Evolutionary conservation across 2,113 vertebrate genomes (phyloP).

Genomic region (Xiphophorus couchianus): DNA sequence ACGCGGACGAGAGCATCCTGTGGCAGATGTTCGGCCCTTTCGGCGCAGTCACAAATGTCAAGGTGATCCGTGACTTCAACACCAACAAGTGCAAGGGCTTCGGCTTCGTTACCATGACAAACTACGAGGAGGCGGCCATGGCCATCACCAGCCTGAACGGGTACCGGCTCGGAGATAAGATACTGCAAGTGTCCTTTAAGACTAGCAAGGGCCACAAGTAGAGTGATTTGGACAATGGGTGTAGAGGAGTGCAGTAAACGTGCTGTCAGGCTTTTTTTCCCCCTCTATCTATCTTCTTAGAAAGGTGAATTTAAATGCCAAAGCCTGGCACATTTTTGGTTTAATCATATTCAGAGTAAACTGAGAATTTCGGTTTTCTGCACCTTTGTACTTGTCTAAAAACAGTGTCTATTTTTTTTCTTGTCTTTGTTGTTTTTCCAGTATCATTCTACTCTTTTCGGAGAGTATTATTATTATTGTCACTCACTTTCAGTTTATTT

Average conservation of each 20-base stretch:
- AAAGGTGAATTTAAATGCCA: conserved; percentile 42
- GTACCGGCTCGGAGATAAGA: conserved; percentile 98
- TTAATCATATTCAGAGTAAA: conserved; percentile 81
- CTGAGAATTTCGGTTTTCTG: conserved; percentile 85
- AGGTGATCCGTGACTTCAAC: conserved; percentile 99
- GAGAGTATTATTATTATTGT: conserved; percentile 72
- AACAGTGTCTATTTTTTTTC: conserved; percentile 66
- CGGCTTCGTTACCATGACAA: conserved; percentile 99
- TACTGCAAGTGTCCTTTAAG: conserved; percentile 99
- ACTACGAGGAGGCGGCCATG: conserved; percentile 99
- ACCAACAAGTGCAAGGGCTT: conserved; percentile 99
- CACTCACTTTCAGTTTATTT: conserved; percentile 84
- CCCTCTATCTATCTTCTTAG: background rate
- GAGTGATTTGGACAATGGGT: conserved; percentile 46
- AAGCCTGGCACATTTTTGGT: conserved; percentile 62
- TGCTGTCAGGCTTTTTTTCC: conserved; percentile 31
- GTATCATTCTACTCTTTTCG: conserved; percentile 55
- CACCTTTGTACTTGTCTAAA: conserved; percentile 89
- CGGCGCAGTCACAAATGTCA: conserved; percentile 97
- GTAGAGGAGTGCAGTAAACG: conserved; percentile 42
- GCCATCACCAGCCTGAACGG: conserved; percentile 98
- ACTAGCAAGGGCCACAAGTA: conserved; percentile 99
- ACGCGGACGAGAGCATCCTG: conserved; percentile 96
- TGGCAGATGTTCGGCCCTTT: conserved; percentile 99
- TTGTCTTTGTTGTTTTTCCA: conserved; percentile 68